Evolutionary conservation across 2,888 invertebrate species (phyloP), one percentile per base, ranked within the genome.

Genomic region (Spicauda simplicius): DNA sequence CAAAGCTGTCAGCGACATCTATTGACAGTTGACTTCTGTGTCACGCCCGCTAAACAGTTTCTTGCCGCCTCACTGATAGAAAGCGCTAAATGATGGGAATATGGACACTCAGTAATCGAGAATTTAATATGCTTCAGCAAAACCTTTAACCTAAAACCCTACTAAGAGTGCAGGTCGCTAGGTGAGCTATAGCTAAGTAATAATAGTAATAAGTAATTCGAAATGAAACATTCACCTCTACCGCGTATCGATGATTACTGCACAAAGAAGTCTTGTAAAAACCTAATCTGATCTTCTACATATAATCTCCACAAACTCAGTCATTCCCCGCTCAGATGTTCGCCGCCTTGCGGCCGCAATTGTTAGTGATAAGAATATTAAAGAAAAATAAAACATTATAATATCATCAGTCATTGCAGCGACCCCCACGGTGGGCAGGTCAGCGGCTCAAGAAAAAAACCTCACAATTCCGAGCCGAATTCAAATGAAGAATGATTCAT

Each of bases 381-480:
- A 90, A 90, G 86, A 90, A 91, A 91, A 92, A 92, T 91, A 89
- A 91, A 91, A 88, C 90, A 92, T 93, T 91, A 91, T 89, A 91
- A 90, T 82, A 87, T 83, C 91, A 92, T 91, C 89, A 91, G 89
- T 91, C 91, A 91, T 82, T 75, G 78, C 73, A 78, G 79, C 85
- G 87, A 87, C 87, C 90, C 86, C 88, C 91, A 87, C 85, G 87
- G 91, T 87, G 88, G 88, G 87, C 88, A 91, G 91, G 90, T 90
- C 90, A 91, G 85, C 86, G 80, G 81, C 75, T 77, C 80, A 84
- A 86, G 86, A 87, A 91, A 89, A 33, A 90, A 89, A 82, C 82
- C 80, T 84, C 77, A 86, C 81, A 84, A 84, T 85, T 84, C 86
- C 72, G 69, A 77, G 78, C 83, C 86, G 84, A 87, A 91, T 91